Evolutionary conservation across 2,888 invertebrate genomes (phyloP), one percentile per base, ranked within the genome.

Genomic region (Clistopyga incitator): DNA sequence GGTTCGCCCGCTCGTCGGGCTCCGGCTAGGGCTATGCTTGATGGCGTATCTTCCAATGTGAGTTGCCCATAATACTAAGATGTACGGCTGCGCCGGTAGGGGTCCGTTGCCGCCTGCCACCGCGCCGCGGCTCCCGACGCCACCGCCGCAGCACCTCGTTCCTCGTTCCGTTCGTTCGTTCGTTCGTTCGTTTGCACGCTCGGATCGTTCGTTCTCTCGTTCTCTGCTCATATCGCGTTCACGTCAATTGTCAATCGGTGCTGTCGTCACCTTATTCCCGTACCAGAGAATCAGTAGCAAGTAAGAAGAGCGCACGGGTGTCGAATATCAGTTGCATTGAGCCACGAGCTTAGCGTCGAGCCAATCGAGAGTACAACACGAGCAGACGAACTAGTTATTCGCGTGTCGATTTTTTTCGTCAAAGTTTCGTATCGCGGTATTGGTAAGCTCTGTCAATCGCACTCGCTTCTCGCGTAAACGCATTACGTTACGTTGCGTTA

Each of bases 31-130:
- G 94, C 94, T 94, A 94, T 94, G 94, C 94, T 95, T 95, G 95
- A 95, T 95, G 95, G 95, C 94, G 94, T 94, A 94, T 95, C 95
- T 95, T 95, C 95, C 95, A 95, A 95, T 95, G 95, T 95, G 95
- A 94, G 94, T 94, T 94, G 94, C 94, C 95, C 94, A 94, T 95
- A 95, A 95, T 94, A 94, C 95, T 95, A 95, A 95, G 93, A 93
- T 95, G 94, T 95, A 95, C 95, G 95, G 93, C 95, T 95, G 95
- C 95, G 95, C 95, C 94, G 94, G 94, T 92, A 93, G 93, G 93
- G 93, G 93, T 92, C 92, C 90, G 90, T 89, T 88, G 88, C 91
- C 90, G 90, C 89, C 85, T 86, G 86, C 82, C 84, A 84, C 85
- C 85, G 81, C 84, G 85, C 78, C 80, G 77, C 84, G 50, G 70